Evolutionary conservation across 2,888 invertebrate species (phyloP).

Genomic region (Tinea semifulvella): DNA sequence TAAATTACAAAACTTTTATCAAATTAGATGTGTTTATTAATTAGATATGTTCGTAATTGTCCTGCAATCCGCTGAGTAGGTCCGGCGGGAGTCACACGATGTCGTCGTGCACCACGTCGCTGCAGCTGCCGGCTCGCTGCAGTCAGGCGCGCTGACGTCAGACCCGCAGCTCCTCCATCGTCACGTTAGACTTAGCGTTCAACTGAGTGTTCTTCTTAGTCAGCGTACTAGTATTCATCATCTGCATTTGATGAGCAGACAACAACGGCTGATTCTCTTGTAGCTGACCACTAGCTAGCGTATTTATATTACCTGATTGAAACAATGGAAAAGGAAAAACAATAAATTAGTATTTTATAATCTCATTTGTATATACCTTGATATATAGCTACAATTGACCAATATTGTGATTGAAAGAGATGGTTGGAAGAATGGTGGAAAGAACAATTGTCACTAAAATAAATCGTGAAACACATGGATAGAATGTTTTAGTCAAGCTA

Average conservation of each 20-base stretch:
- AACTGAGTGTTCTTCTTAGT: constrained; percentile 79
- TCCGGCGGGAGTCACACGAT: constrained; percentile 65
- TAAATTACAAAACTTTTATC: too few species aligned
- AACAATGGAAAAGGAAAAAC: too few species aligned
- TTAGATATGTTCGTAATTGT: too few species aligned
- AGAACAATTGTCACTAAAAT: too few species aligned
- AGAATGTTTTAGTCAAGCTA: too few species aligned
- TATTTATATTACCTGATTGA: constrained; percentile 23
- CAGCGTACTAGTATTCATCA: constrained; percentile 79
- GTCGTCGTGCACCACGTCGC: constrained; percentile 58
- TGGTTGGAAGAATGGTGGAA: too few species aligned
- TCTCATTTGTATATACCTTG: too few species aligned
- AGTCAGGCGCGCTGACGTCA: constrained; percentile 75
- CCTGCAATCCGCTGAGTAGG: constrained; percentile 48
- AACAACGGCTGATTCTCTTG: constrained; percentile 76
- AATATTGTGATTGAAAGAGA: too few species aligned
- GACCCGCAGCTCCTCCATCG: constrained; percentile 86
- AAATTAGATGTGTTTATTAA: too few species aligned
- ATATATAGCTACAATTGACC: too few species aligned
- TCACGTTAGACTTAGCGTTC: constrained; percentile 67
- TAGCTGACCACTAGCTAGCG: constrained; percentile 65
- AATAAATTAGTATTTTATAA: constrained; percentile 45
- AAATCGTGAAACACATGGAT: too few species aligned
- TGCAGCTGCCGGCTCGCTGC: constrained; percentile 64
- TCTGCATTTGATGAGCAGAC: constrained; percentile 79